These are phyloP conservation scores for Orientallactaga sibirica DNA, from an alignment of 2,797 vertebrate species.

Conservation along the genomic window DNA sequence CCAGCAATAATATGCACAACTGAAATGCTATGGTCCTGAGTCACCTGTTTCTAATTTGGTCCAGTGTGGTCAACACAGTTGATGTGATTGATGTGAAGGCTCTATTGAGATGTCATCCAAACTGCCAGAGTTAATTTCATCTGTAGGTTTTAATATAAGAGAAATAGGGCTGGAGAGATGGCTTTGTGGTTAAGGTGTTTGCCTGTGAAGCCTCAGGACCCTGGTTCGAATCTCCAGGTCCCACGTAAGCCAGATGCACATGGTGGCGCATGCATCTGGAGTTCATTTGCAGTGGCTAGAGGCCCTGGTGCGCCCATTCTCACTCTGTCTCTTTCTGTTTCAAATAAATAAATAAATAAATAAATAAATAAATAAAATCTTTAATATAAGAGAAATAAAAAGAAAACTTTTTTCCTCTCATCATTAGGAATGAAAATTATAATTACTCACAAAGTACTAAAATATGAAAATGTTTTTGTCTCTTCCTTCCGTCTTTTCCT, in stretches of 20 bases:
- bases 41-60: not conserved
- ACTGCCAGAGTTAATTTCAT: conserved; percentile 47
- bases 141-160: conserved; percentile 34
- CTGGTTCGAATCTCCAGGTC: not conserved
- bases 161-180: too few relatives aligned
- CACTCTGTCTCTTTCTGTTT: too few relatives aligned
- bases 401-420: not conserved
- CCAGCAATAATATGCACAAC: not conserved
- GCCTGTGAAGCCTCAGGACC: too few relatives aligned
- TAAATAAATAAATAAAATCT: not conserved
- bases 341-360: too few relatives aligned
- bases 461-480: conserved; percentile 17
- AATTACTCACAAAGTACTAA: conserved; percentile 13
- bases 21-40: conserved; percentile 11
- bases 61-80: not conserved
- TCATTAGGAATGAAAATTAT: conserved; percentile 48
- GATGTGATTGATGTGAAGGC: not conserved
- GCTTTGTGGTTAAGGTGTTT: too few relatives aligned
- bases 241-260: too few relatives aligned
- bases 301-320: too few relatives aligned
- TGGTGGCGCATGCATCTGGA: too few relatives aligned
- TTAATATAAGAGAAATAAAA: conserved; percentile 13
- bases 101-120: not conserved
- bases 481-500: not conserved
- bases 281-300: too few relatives aligned